A percentile compares a stretch with the other conserved stretches of the same genome.
Evolutionary conservation across 2,113 vertebrate species (phyloP).

Genomic region (Tapirus terrestris): DNA sequence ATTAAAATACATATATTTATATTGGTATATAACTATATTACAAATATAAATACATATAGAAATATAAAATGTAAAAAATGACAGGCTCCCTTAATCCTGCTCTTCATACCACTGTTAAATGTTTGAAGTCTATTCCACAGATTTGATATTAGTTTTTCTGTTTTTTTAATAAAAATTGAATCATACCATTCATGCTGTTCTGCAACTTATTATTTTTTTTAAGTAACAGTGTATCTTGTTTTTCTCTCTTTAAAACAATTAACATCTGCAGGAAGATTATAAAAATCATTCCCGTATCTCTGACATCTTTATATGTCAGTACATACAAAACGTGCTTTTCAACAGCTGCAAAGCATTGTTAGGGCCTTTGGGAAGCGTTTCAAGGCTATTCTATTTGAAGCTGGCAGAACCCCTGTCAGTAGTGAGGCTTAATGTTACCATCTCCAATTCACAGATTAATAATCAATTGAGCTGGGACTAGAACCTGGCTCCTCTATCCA

Average conservation of each 20-base stretch:
- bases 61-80: constrained; percentile 29
- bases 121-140: background rate
- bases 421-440: background rate
- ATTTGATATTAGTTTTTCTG: background rate
- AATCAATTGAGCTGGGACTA: background rate
- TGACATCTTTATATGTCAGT: constrained; percentile 24
- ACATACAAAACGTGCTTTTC: background rate
- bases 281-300: background rate
- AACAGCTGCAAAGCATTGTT: background rate
- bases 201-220: background rate
- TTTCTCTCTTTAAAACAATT: constrained; percentile 20
- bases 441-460: background rate
- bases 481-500: background rate
- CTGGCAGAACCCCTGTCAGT: background rate
- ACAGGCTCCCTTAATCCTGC: background rate
- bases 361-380: constrained; percentile 22
- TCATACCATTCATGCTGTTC: background rate
- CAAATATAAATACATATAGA: background rate
- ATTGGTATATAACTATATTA: background rate
- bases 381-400: background rate
- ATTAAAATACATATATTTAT: background rate
- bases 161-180: background rate
- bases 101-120: background rate
- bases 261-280: background rate
- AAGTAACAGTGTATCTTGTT: background rate